phyloP scores from a whole-genome alignment of 2,113 vertebrate species.

The Percina caprodes region DNA sequence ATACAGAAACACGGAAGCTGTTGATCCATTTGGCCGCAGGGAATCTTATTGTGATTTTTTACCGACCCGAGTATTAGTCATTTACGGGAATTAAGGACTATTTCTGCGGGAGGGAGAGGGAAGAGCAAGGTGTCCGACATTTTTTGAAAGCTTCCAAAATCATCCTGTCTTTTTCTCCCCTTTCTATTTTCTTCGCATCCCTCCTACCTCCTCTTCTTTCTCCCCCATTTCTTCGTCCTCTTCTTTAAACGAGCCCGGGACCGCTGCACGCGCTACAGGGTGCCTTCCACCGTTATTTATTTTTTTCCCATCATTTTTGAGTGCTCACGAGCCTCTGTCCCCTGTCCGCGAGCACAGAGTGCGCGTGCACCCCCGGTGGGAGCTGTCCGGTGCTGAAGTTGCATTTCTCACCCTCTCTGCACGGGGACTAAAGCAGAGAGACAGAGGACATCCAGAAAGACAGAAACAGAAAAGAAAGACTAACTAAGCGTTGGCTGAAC shows the following conservation, averaged over 20 bases:
- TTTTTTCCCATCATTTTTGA: background rate
- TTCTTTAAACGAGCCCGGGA: constrained; percentile 52
- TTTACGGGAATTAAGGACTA: constrained; percentile 61
- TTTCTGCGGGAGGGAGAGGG: constrained; percentile 23
- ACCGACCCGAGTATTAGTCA: constrained; percentile 9
- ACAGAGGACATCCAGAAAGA: constrained; percentile 4
- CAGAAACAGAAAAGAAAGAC: background rate
- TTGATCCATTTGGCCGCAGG: constrained; percentile 45
- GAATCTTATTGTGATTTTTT: constrained; percentile 47
- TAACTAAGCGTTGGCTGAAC: background rate
- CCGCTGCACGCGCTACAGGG: constrained; percentile 49
- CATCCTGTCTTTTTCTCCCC: background rate
- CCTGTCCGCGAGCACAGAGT: constrained; percentile 49
- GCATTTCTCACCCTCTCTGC: constrained; percentile 71
- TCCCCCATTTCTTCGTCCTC: constrained; percentile 35
- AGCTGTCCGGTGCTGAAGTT: constrained; percentile 91
- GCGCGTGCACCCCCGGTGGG: constrained; percentile 58
- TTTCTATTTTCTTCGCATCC: constrained; percentile 45
- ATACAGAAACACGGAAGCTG: constrained; percentile 59
- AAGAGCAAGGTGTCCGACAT: constrained; percentile 39
- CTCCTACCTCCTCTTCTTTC: constrained; percentile 40
- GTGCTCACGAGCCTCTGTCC: constrained; percentile 31
- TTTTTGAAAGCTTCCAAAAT: constrained; percentile 52
- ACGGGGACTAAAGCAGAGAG: constrained; percentile 57
- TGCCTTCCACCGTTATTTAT: constrained; percentile 31